phyloP scores from a whole-genome alignment of 2,888 invertebrate genomes.

The Cerastis leucographa region DNA sequence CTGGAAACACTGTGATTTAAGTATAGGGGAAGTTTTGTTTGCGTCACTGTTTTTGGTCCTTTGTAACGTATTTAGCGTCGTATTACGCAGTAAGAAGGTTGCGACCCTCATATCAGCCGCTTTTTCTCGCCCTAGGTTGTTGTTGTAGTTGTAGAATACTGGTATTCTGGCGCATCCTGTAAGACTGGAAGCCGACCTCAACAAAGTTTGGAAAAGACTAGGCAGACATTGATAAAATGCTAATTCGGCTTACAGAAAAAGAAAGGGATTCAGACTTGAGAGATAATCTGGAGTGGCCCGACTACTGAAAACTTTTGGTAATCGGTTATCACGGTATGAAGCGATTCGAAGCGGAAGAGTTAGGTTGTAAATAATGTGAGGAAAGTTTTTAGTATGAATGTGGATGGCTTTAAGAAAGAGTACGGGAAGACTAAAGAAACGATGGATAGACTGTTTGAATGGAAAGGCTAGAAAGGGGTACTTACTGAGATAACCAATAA shows the following conservation, averaged over 20 bases:
- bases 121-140: not conserved
- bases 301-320: not conserved
- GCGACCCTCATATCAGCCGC: not conserved
- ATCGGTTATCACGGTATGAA: not conserved
- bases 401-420: not conserved
- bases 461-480: not conserved
- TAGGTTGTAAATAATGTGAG: not conserved
- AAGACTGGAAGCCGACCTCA: not conserved
- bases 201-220: not conserved
- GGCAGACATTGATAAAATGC: not conserved
- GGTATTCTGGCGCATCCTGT: not conserved
- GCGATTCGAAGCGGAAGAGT: not conserved
- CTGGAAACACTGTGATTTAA: conserved; percentile 32
- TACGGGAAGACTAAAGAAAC: not conserved
- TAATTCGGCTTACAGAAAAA: not conserved
- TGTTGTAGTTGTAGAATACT: not conserved
- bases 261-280: not conserved
- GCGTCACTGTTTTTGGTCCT: not conserved
- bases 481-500: not conserved
- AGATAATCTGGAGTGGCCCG: not conserved
- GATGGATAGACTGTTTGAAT: not conserved
- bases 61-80: not conserved
- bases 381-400: not conserved
- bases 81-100: not conserved
- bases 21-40: conserved; percentile 12